phyloP scores from a whole-genome alignment of 2,888 invertebrate species.

The Andricus quercusramuli region DNA sequence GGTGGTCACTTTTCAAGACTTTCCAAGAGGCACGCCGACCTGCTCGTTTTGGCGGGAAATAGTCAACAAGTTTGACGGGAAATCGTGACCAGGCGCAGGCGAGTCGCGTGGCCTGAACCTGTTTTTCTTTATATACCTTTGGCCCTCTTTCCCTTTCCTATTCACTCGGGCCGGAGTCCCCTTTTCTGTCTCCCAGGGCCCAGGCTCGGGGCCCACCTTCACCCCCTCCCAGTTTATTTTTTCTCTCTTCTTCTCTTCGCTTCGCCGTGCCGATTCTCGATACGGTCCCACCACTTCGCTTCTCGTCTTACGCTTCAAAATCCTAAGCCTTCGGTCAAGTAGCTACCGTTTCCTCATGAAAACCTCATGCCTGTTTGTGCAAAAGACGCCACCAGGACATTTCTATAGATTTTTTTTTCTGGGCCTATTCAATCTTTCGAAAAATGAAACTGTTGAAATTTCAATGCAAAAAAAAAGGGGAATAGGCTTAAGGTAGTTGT shows the following conservation, averaged over 20 bases:
- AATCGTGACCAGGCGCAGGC: slow-evolving; percentile 55
- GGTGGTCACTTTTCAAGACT: slow-evolving; percentile 10
- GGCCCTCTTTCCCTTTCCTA: slow-evolving; percentile 58
- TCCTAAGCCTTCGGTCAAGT: slow-evolving; percentile 31
- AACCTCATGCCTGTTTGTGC: slow-evolving; percentile 9
- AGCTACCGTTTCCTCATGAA: slow-evolving; percentile 34
- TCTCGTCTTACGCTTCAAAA: slow-evolving; percentile 68
- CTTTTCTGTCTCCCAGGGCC: slow-evolving; percentile 40
- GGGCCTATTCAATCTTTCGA: neutral
- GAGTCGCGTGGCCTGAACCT: slow-evolving; percentile 73
- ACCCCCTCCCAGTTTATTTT: slow-evolving; percentile 46
- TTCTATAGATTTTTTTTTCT: slow-evolving; percentile 14
- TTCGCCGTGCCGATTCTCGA: neutral
- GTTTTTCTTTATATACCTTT: slow-evolving; percentile 61
- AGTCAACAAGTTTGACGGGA: slow-evolving; percentile 55
- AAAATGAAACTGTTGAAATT: neutral
- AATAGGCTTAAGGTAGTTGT: no score
- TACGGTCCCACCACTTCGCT: slow-evolving; percentile 56
- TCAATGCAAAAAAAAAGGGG: neutral
- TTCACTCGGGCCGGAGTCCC: slow-evolving; percentile 38
- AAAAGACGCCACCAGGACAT: neutral
- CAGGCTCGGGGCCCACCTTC: slow-evolving; percentile 12
- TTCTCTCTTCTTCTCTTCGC: slow-evolving; percentile 43
- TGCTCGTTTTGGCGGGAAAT: slow-evolving; percentile 70
- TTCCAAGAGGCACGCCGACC: slow-evolving; percentile 42